phyloP scores from a whole-genome alignment of 2,113 vertebrate genomes.

The Nanorana parkeri region DNA sequence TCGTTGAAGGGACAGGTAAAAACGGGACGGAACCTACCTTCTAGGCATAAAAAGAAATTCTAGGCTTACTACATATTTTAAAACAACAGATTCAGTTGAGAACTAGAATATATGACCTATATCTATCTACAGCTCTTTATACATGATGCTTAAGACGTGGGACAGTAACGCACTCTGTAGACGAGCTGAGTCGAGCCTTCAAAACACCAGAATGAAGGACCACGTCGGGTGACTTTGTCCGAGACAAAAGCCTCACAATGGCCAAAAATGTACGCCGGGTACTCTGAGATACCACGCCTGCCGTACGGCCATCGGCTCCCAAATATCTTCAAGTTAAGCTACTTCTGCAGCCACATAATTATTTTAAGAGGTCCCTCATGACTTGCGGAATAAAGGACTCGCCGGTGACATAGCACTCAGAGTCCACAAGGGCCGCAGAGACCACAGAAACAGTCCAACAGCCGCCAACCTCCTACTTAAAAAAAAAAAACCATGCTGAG shows the following conservation, averaged over 20 bases:
- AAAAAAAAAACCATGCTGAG: not conserved
- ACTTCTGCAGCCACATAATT: too few relatives aligned
- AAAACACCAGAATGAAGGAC: not conserved
- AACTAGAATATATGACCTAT: not conserved
- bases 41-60: not conserved
- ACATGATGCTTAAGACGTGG: not conserved
- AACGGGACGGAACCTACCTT: not conserved
- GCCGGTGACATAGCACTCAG: too few relatives aligned
- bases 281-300: not conserved
- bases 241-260: not conserved
- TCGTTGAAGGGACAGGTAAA: not conserved
- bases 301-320: not conserved
- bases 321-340: not conserved
- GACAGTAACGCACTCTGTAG: not conserved
- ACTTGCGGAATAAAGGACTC: too few relatives aligned
- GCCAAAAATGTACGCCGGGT: not conserved
- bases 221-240: not conserved
- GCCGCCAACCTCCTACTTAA: too few relatives aligned
- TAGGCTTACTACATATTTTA: not conserved
- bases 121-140: too few relatives aligned
- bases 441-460: too few relatives aligned
- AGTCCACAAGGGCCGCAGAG: too few relatives aligned
- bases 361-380: too few relatives aligned
- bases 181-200: not conserved
- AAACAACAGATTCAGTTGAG: not conserved